Base-by-base conservation (phyloP, 1,140 invertebrate species). In the Hetaerina americana region DNA sequence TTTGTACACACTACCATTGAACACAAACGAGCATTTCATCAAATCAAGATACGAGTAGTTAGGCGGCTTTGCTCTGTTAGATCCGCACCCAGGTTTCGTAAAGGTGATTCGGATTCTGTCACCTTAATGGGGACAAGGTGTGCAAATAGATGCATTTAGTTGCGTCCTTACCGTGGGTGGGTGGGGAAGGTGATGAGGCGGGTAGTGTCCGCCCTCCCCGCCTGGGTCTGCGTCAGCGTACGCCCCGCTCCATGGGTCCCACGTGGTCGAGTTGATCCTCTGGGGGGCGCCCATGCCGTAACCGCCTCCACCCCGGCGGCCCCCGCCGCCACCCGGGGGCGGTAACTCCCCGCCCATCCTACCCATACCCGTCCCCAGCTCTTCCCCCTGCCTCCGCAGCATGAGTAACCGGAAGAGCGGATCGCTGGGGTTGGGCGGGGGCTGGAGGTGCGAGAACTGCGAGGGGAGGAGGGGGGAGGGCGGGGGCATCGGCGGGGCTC, bases 401-500 rank as follows among this genome's bases (percentile, higher is more conserved):
- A 57, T 57, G 15, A 57, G 40, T n/a, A 57, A 18, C 40, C 40
- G 40, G 40, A 57, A 57, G 1, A 57, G 40, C 15, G 40, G 40
- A n/a, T 57, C 40, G 40, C 22, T 57, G 2, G 40, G 40, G 22
- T 57, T 57, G 1, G 40, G 15, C 15, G 40, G 40, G 15, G 40
- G 40, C 40, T 57, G 40, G 40, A 57, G 40, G 40, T 57, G 40
- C 10, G 40, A 57, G 22, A 57, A 57, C 40, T 57, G 40, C 10
- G 40, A 18, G 31, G 31, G 18, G 6, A 40, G 31, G 6, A 18
- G 40, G 40, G 40, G 40, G 15, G 22, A 18, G 3, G 40, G 2
- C 2, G n/a, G 18, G 3, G 69, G 71, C 18, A 66, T 70, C 2
- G 72, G 68, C 5, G 74, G 73, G 29, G 73, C 72, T 18, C 70